Conservation (phyloP, 2,888 invertebrate genomes). For the Eulithis testata region DNA sequence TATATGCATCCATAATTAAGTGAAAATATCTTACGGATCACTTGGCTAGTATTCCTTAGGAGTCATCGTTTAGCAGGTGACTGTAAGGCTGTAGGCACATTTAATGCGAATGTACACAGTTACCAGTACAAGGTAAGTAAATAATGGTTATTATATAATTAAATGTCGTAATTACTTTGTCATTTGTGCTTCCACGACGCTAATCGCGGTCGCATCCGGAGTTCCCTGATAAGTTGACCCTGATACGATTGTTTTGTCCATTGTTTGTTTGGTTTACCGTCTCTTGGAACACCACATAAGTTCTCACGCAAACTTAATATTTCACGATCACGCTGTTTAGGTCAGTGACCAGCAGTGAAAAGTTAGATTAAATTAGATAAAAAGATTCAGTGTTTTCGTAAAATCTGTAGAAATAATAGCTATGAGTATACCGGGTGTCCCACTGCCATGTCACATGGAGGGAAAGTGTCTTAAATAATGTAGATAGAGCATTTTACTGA, state of each 20-base stretch:
- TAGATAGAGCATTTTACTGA: no score
- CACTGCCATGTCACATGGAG: no score
- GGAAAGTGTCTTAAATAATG: no score
- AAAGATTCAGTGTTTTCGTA: no score
- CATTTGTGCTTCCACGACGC: slow-evolving; percentile 38
- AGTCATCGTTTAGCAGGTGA: no score
- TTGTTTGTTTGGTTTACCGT: slow-evolving; percentile 32
- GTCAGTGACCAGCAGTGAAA: not conserved
- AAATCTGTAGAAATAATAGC: no score
- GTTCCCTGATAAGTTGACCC: slow-evolving; percentile 46
- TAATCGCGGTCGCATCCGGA: slow-evolving; percentile 52
- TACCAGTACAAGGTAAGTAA: slow-evolving; percentile 13
- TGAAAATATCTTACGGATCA: no score
- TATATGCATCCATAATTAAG: no score
- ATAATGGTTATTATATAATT: slow-evolving; percentile 40
- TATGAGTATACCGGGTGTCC: no score
- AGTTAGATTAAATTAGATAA: no score
- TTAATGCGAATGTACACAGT: slow-evolving; percentile 3
- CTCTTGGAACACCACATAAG: slow-evolving; percentile 3
- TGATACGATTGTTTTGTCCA: slow-evolving; percentile 45
- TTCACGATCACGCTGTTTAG: not conserved
- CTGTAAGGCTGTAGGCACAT: no score
- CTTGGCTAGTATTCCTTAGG: no score
- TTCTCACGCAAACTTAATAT: slow-evolving; percentile 11
- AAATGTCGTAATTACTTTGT: slow-evolving; percentile 42